phyloP scores from a whole-genome alignment of 2,797 vertebrate species.

The Gallinago nigripennis region DNA sequence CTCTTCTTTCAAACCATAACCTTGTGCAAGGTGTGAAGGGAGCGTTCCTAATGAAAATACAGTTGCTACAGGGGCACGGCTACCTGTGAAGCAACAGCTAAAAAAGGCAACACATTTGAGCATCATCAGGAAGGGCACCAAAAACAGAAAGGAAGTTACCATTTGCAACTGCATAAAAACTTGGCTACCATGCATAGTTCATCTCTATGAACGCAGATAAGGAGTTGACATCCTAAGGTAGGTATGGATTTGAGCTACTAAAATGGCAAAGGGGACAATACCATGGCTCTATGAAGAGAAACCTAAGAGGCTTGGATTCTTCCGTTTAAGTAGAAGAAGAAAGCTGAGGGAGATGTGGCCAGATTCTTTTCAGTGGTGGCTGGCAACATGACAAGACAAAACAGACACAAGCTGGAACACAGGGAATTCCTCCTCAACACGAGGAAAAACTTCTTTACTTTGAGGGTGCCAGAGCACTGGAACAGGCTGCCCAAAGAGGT shows the following conservation, averaged over 20 bases:
- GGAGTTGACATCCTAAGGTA: neutral
- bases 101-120: neutral
- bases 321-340: neutral
- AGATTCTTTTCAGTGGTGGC: no score
- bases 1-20: neutral
- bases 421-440: no score
- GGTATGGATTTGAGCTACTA: accelerated
- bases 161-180: neutral
- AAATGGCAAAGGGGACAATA: neutral
- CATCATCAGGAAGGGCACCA: neutral
- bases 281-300: neutral
- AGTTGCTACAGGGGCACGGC: neutral
- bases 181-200: neutral
- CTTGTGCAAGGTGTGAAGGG: neutral
- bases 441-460: no score
- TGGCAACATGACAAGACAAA: no score
- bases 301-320: neutral
- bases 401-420: no score
- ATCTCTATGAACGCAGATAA: neutral
- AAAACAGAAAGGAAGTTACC: neutral
- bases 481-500: no score
- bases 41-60: neutral
- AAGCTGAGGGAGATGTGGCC: neutral
- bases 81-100: neutral
- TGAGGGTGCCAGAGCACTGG: no score